Evolutionary conservation across 2,113 vertebrate genomes (phyloP).

Genomic region (Platanista minor): DNA sequence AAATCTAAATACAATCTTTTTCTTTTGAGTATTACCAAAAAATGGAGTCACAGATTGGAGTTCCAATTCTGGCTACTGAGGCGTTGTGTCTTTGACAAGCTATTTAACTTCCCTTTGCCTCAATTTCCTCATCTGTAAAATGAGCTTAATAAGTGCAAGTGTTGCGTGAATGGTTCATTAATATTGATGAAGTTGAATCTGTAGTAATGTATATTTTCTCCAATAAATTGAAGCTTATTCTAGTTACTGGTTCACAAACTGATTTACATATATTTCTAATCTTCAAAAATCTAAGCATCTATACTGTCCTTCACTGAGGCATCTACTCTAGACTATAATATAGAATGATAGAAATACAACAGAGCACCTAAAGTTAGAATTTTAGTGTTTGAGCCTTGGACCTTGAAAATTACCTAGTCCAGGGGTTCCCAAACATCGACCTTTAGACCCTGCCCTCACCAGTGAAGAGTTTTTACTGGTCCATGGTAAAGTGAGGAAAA

Average conservation of each 20-base stretch:
- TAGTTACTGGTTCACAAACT: background rate
- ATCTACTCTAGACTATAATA: background rate
- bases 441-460: background rate
- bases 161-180: background rate
- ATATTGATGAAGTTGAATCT: background rate
- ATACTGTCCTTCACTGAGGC: background rate
- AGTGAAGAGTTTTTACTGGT: background rate
- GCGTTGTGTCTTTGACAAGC: background rate
- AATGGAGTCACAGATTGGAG: background rate
- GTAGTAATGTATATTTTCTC: background rate
- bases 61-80: background rate
- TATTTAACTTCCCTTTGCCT: background rate
- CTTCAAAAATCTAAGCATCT: background rate
- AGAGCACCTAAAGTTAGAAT: conserved; percentile 19
- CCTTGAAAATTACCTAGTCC: conserved; percentile 8
- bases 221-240: background rate
- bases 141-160: background rate
- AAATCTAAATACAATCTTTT: background rate
- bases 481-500: background rate
- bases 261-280: background rate
- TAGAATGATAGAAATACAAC: background rate
- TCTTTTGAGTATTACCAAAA: background rate
- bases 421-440: background rate
- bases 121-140: conserved; percentile 28
- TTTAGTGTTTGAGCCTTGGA: background rate